phyloP scores from a whole-genome alignment of 1,140 invertebrate genomes.

The Argopecten irradians region DNA sequence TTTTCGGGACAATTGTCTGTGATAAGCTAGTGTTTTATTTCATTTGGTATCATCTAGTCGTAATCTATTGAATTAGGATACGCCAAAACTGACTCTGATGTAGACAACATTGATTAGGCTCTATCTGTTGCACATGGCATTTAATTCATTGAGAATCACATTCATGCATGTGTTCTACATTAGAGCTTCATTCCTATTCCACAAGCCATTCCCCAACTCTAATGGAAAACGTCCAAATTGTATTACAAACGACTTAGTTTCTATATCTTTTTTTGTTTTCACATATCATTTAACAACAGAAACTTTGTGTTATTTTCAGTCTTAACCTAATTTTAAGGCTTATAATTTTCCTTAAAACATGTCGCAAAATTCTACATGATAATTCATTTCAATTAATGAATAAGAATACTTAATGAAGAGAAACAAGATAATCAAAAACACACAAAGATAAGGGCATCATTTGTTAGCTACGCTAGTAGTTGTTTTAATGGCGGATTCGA shows the following conservation, averaged over 20 bases:
- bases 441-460: neutral
- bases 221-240: neutral
- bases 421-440: constrained; percentile 11
- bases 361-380: neutral
- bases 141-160: constrained; percentile 19
- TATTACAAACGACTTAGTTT: neutral
- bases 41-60: neutral
- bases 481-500: no score
- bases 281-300: neutral
- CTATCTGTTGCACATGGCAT: neutral
- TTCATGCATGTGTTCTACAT: neutral
- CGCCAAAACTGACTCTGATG: neutral
- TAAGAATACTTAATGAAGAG: neutral
- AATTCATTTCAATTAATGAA: neutral
- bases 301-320: neutral
- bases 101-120: neutral
- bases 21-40: constrained; percentile 2
- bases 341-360: neutral
- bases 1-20: constrained; percentile 15
- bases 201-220: neutral
- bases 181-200: neutral
- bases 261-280: neutral
- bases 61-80: neutral
- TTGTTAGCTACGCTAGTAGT: neutral
- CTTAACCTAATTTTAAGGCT: neutral